phyloP scores from a whole-genome alignment of 1,140 invertebrate species.

The Papilio aristodemus region DNA sequence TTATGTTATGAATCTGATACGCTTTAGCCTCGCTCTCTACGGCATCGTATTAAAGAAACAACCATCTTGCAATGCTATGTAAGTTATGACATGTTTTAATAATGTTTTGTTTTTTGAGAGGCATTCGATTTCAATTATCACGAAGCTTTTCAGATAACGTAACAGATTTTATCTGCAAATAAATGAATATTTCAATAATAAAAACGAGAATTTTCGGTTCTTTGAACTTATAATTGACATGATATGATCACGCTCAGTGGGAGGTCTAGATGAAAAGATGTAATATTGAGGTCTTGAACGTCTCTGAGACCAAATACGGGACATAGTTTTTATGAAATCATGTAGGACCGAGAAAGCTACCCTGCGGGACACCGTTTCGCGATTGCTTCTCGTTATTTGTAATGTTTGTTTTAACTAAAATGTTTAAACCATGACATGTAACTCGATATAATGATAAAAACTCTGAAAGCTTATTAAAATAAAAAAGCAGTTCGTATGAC shows the following conservation, averaged over 20 bases:
- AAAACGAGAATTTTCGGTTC: constrained; percentile 18
- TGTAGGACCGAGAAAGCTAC: background rate
- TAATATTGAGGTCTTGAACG: constrained; percentile 15
- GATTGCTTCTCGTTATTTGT: constrained; percentile 11
- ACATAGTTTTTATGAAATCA: constrained; percentile 11
- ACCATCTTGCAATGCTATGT: constrained; percentile 1
- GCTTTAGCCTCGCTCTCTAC: background rate
- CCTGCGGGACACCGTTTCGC: constrained; percentile 15
- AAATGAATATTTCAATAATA: constrained; percentile 15
- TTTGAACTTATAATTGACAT: constrained; percentile 5
- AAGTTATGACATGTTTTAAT: background rate
- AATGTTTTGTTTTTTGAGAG: background rate
- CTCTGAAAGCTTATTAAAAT: too few species aligned
- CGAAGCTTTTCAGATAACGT: constrained; percentile 8
- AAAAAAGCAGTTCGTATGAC: background rate
- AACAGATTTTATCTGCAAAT: constrained; percentile 10
- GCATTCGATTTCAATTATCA: background rate
- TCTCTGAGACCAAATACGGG: constrained; percentile 6
- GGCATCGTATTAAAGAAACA: background rate
- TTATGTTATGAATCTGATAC: constrained; percentile 21
- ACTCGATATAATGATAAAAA: background rate
- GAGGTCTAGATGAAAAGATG: constrained; percentile 16
- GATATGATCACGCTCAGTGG: constrained; percentile 12
- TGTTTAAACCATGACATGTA: constrained; percentile 11
- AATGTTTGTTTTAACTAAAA: background rate